These are phyloP conservation scores for Hydrophis major DNA, from an alignment of 2,797 vertebrate genomes.

Conservation along the genomic window DNA sequence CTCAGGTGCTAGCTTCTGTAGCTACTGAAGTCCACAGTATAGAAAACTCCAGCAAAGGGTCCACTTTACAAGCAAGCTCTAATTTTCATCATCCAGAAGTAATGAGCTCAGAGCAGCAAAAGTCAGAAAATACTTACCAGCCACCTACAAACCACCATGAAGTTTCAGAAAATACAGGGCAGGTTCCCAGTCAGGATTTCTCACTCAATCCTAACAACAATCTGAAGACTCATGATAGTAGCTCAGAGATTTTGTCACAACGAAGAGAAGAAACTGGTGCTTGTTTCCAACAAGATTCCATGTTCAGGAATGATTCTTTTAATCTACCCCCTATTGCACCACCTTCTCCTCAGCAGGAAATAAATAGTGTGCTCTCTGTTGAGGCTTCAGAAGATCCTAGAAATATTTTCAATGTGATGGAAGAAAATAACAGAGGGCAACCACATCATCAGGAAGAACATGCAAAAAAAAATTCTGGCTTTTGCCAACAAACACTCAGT, in stretches of 20 bases:
- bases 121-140: conserved; percentile 58
- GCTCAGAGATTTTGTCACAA: conserved; percentile 71
- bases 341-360: conserved; percentile 63
- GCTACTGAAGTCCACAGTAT: conserved; percentile 71
- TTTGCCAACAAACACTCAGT: conserved; percentile 47
- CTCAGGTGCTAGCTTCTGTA: conserved; percentile 75
- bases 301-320: conserved; percentile 77
- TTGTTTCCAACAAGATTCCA: conserved; percentile 75
- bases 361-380: conserved; percentile 62
- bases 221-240: conserved; percentile 72
- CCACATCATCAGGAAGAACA: conserved; percentile 55
- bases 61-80: conserved; percentile 76
- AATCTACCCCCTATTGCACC: conserved; percentile 37
- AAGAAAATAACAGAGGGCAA: conserved; percentile 65
- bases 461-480: conserved; percentile 48
- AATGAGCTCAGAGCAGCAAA: conserved; percentile 68
- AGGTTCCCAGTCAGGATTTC: conserved; percentile 69
- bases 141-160: conserved; percentile 64
- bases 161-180: conserved; percentile 66
- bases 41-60: conserved; percentile 74
- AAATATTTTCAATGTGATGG: conserved; percentile 66
- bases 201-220: conserved; percentile 71
- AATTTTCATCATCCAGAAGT: conserved; percentile 74
- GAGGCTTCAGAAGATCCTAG: conserved; percentile 62
- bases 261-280: conserved; percentile 74